Evolutionary conservation across 2,888 invertebrate species (phyloP), one percentile per base, ranked within the genome.

Genomic region (Morinoia aosen): DNA sequence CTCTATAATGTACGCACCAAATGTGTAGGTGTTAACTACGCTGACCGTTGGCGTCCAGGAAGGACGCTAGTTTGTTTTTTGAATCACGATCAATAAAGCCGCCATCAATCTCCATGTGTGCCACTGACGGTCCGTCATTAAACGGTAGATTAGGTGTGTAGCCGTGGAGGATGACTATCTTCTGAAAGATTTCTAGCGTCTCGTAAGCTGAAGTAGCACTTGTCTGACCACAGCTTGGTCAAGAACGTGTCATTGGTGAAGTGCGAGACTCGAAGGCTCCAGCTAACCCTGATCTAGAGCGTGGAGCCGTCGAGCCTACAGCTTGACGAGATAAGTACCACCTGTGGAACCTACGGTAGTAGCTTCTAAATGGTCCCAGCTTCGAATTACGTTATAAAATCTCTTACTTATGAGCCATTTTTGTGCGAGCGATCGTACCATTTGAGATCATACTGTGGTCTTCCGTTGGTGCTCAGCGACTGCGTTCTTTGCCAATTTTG

Each of bases 351-450:
- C 76, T 76, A 76, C 76, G 19, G 12, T 76, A 76, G 76, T 76
- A 76, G 76, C 76, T 76, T 76, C 76, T 76, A 76, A 33, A 76
- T 76, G 25, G 76, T 12, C 19, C 76, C 33, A 3, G 76, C 25
- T 76, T 76, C 76, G 76, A 76, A 76, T 76, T 76, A 76, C 76
- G 76, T 76, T 76, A 76, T 76, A 76, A 76, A 76, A 76, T 76
- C 76, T 76, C 25, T 76, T 76, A 76, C 76, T 76, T 76, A 76
- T 76, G 76, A 76, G 33, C 76, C 76, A 33, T 76, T 76, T 76
- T 7, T 76, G 76, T 76, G 76, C 76, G 25, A 76, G 76, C 76
- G 76, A 76, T 76, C 76, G 76, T 76, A 76, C 76, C 7, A 76
- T 76, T 76, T 76, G 76, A 76, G 76, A 76, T 76, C 76, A 76